phyloP scores from a whole-genome alignment of 2,113 vertebrate genomes.

The Gadus macrocephalus region DNA sequence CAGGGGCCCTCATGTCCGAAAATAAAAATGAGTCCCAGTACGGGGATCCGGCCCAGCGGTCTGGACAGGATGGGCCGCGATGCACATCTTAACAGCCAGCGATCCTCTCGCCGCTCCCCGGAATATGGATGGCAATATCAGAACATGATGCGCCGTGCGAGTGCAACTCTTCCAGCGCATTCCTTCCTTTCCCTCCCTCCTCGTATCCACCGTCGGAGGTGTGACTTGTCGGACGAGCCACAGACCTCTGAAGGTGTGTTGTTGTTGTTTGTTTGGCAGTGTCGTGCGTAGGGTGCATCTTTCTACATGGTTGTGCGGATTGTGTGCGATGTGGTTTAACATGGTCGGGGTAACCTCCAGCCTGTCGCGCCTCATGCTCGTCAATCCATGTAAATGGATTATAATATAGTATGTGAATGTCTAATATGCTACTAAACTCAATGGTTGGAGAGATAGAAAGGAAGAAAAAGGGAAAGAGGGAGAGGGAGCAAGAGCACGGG shows the following conservation, averaged over 20 bases:
- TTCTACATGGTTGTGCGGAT: too few species aligned
- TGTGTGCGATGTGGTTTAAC: too few species aligned
- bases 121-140: conserved; percentile 26
- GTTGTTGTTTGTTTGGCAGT: neutral
- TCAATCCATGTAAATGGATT: too few species aligned
- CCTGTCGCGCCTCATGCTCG: too few species aligned
- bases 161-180: conserved; percentile 28
- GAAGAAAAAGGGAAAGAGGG: neutral
- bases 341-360: too few species aligned
- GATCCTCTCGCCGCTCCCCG: conserved; percentile 10
- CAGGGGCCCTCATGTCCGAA: neutral
- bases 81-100: conserved; percentile 47
- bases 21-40: conserved; percentile 28
- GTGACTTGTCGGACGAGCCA: conserved; percentile 39
- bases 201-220: conserved; percentile 25
- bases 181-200: conserved; percentile 4
- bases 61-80: conserved; percentile 38
- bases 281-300: neutral
- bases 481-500: neutral
- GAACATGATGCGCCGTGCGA: conserved; percentile 34
- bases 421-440: too few species aligned
- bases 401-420: too few species aligned
- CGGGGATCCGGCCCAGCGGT: conserved; percentile 45
- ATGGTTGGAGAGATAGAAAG: neutral
- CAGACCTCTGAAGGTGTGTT: neutral